phyloP scores from a whole-genome alignment of 2,797 vertebrate genomes.

The Odontamblyopus rebecca region DNA sequence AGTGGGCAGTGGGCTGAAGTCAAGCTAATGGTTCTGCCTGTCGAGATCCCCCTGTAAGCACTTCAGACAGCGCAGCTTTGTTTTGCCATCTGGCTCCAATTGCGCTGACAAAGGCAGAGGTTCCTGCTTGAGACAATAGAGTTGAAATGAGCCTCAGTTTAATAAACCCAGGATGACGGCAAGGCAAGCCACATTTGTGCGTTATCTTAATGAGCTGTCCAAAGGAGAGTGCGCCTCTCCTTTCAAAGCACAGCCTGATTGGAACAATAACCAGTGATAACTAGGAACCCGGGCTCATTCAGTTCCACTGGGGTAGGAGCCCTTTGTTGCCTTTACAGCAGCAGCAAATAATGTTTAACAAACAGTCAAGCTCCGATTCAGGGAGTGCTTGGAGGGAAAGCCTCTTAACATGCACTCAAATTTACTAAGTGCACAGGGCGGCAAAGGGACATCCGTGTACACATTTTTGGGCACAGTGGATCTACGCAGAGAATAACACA shows the following conservation, averaged over 20 bases:
- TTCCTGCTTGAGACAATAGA: conserved; percentile 71
- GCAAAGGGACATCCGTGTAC: conserved; percentile 3
- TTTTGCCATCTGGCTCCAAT: conserved; percentile 79
- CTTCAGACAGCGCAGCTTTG: conserved; percentile 71
- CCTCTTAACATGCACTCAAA: conserved; percentile 19
- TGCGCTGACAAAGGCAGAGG: conserved; percentile 73
- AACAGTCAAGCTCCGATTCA: conserved; percentile 57
- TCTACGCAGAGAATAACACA: not conserved
- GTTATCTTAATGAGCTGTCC: conserved; percentile 82
- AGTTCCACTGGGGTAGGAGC: conserved; percentile 57
- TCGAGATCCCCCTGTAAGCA: conserved; percentile 63
- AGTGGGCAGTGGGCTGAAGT: conserved; percentile 61
- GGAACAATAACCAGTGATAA: conserved; percentile 77
- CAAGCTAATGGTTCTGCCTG: conserved; percentile 64
- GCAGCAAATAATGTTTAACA: conserved; percentile 66
- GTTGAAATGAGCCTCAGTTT: conserved; percentile 74
- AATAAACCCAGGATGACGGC: conserved; percentile 74
- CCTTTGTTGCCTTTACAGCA: conserved; percentile 65
- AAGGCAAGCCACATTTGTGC: conserved; percentile 68
- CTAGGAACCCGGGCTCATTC: conserved; percentile 63
- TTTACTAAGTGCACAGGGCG: conserved; percentile 1
- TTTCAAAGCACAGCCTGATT: conserved; percentile 74
- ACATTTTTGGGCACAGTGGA: not conserved
- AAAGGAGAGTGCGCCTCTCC: conserved; percentile 61
- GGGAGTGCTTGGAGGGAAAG: conserved; percentile 43